Percentiles rank a stretch among this genome's conserved stretches.
Evolutionary conservation across 2,113 vertebrate species (phyloP).

Genomic region (Hippocampus comes): DNA sequence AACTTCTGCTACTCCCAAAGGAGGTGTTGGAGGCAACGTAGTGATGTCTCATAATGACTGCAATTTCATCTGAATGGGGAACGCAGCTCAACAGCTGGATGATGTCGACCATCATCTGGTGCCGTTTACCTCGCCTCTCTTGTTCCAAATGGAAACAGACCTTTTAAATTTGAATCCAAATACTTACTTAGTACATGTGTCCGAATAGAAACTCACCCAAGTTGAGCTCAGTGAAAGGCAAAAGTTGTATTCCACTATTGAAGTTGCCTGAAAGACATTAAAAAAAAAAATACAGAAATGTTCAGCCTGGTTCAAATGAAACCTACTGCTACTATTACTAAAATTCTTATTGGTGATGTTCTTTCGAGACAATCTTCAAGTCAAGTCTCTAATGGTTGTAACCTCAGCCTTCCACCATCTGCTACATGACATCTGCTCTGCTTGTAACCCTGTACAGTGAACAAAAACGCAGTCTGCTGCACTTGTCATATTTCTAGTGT

Average conservation of each 20-base stretch:
- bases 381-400: constrained; percentile 10
- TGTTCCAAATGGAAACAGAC: constrained; percentile 24
- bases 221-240: constrained; percentile 68
- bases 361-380: background rate
- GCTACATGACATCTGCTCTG: constrained; percentile 5
- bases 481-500: background rate
- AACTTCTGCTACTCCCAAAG: constrained; percentile 63
- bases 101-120: constrained; percentile 40
- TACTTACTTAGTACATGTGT: constrained; percentile 8
- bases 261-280: constrained; percentile 49
- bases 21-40: constrained; percentile 64
- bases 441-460: background rate
- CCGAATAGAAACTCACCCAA: constrained; percentile 55
- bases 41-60: constrained; percentile 64
- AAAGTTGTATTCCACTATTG: constrained; percentile 57
- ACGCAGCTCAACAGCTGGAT: constrained; percentile 53
- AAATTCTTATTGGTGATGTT: constrained; percentile 2
- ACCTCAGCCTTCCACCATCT: constrained; percentile 7
- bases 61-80: constrained; percentile 59
- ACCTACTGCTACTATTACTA: background rate
- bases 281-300: background rate
- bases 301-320: background rate
- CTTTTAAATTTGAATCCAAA: constrained; percentile 17
- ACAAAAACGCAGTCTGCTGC: constrained; percentile 1
- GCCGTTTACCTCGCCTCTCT: constrained; percentile 38